Base-by-base conservation (phyloP, 2,113 vertebrate genomes). In the Amblyornis subalaris region DNA sequence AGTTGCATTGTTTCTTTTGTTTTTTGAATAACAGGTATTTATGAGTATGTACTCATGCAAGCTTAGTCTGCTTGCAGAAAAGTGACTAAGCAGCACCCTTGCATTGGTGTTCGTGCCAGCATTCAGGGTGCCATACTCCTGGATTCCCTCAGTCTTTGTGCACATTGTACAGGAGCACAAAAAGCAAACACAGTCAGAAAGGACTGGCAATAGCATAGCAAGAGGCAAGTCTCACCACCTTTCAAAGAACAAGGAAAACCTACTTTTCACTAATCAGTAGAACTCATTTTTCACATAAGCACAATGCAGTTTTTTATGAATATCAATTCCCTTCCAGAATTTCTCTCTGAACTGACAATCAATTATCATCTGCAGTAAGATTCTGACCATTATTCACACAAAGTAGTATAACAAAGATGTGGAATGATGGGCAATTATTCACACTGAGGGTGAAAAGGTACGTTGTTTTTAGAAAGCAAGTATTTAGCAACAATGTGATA, bases 281-380 rank as follows among this genome's bases (percentile, higher is more conserved):
- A 25, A n/a, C 13, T 54, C 14, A 10, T 73, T 87, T 55, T 14
- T 44, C 66, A 48, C 6, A 14, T 53, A 57, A 81, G 16, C 7
- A 21, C 4, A 38, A 26, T 16, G 12, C 2, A 2, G 0, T 0
- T 19, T 53, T 38, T 45, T 3, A 35, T 14, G 5, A 38, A 24
- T 31, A 67, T 22, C n/a, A 57, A 7, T 15, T 62, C 8, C 14
- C 16, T 36, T 72, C 20, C 6, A 60, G 45, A 77, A n/a, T 38
- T 69, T n/a, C 48, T 31, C 10, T 36, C 57, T 55, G 22, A 79
- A 9, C 11, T 93, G 38, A 25, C 2, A 1, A 67, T 76, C 31
- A 36, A 1, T 76, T 89, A 53, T 9, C 28, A 65, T 6, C 45
- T 80, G 7, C 40, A 91, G 45, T 9, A 76, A 47, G 35, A 73